Base-by-base conservation (phyloP, 2,113 vertebrate species). In the Calypte anna region DNA sequence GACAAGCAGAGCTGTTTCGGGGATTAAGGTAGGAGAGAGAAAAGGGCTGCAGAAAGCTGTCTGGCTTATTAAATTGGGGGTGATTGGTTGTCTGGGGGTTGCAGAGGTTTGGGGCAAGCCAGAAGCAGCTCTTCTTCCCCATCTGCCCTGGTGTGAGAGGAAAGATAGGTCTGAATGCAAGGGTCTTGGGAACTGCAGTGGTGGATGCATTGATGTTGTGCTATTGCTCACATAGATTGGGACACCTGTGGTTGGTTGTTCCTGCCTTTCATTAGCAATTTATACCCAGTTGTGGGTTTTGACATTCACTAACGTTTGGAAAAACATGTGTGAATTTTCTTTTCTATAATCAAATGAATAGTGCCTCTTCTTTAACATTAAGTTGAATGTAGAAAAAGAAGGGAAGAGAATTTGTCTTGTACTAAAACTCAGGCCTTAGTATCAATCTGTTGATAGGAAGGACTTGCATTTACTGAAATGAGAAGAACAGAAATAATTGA, bases 121-220 rank as follows among this genome's bases (percentile, higher is more conserved):
- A 22, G 10, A 74, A 40, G 28, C 44, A 89, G 30, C 55, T 14
- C 27, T 73, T 6, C 28, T 69, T 70, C 19, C 30, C n/a, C 11
- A 25, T 44, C 25, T 2, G 0, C 24, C 58, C 1, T 0, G 3
- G 14, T 54, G 40, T 48, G 30, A 40, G 12, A 23, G 16, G 70
- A 15, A 58, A 30, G 22, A 8, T 6, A 25, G 17, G 10, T 40
- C 27, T 31, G 33, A 43, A 33, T 25, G 25, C 9, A n/a, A 58
- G 90, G 23, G 10, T 74, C 14, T 27, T 63, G 58, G 43, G 33
- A 86, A 2, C 18, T 76, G 36, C 2, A 1, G 21, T 54, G 64
- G 46, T 51, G 50, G 40, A 8, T 7, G 19, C 43, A 4, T 38
- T 31, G 55, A 15, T 55, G 28, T 28, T 22, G 9, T 6, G 8